Base-by-base conservation (phyloP, 2,113 vertebrate genomes). In the Andinoacara biseriatus region DNA sequence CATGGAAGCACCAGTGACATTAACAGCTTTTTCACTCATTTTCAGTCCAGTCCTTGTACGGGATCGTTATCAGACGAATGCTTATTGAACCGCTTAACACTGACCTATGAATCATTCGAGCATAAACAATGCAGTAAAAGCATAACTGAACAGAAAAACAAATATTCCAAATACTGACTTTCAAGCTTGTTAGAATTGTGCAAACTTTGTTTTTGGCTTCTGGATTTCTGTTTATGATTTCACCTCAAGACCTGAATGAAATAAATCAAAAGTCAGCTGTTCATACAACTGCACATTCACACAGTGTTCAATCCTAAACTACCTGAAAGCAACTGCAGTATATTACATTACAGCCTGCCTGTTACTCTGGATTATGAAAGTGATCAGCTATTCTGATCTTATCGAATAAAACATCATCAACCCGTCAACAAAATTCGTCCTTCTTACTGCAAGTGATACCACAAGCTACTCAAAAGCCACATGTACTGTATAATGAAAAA, bases 401-500 rank as follows among this genome's bases (percentile, higher is more conserved):
- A 86, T 77, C 78, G 84, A 90, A 89, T 83, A 83, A 85, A 89
- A 78, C 58, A 79, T 80, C 75, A 86, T 69, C 49, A 80, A 52
- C 10, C 59, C 67, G 17, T 57, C 49, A 78, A 72, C 60, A n/a
- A 58, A 77, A 86, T 59, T 59, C 58, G 1, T 87, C 43, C 74
- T 26, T 82, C 57, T 78, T 52, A 67, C 75, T 77, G 63, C 83
- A 31, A 81, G 24, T 61, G 67, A 74, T 40, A 62, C 83, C 81
- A 76, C 86, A 77, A 85, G 81, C 88, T 52, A 72, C 84, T 87
- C 81, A 78, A 63, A 91, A 87, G 81, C 84, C 86, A 74, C 79
- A 85, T 67, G 62, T 54, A 72, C 46, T 33, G 67, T 76, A 82
- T 83, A 86, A 93, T 93, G 79, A 85, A 89, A 93, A 88, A 89